Base-by-base conservation (phyloP, 1,140 invertebrate genomes). In the Zaprionus gabonicus region DNA sequence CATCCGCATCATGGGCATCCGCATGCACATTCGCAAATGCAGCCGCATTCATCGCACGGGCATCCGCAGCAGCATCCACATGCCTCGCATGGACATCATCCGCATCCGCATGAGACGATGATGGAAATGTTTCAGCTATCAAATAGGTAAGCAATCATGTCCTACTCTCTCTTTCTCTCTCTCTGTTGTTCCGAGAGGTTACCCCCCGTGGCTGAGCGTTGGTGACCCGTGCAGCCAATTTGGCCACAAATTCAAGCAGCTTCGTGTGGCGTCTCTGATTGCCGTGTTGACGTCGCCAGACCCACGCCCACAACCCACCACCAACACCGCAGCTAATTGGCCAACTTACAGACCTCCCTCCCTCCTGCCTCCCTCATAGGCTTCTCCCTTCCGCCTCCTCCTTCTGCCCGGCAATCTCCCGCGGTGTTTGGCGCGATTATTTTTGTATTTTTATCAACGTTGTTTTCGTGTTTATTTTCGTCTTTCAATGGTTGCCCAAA, bases 71-170 rank as follows among this genome's bases (percentile, higher is more conserved):
- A 75, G 51, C 57, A 63, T 63, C 71, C 59, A 13, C 80, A 82
- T 51, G n/a, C 31, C 31, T 34, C 56, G 12, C 78, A 76, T 55
- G 65, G 41, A 31, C 70, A 71, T 46, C 55, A 83, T 63, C 64
- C 71, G 55, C 85, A 92, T 74, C 73, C 83, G 44, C 84, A 90
- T 64, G 91, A 92, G 66, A 85, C 82, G 46, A 92, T 92, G 91
- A 84, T 92, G 87, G 91, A 92, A 66, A 92, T 92, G 91, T 81
- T 92, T 25, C 91, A 92, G 74, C 82, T 92, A 15, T 92, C 91
- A 7, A 92, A 92, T 78, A 92, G 87, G 91, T 92, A 75, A 92
- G 91, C 85, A 13, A 59, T n/a, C 31, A 10, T 28, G 3, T 17
- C 28, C 7, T 25, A 13, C 6, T 25, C 23, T 31, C 20, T 23